Base-by-base conservation (phyloP, 30 jellyfish, hydroid and myxozoan species). In the Clytia hemisphaerica region DNA sequence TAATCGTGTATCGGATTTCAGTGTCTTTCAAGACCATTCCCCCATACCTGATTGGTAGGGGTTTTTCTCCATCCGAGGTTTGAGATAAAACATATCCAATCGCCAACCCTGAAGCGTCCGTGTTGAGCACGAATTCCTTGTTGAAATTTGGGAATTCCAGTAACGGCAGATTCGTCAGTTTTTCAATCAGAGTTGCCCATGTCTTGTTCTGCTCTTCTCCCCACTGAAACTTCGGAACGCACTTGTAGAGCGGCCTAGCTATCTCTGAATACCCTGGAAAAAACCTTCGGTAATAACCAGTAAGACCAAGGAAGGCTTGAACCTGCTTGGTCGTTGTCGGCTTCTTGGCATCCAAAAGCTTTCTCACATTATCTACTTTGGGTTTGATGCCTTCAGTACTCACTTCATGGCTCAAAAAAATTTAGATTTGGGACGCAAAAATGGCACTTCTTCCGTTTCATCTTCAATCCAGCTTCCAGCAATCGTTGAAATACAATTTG, bases 361-460 rank as follows among this genome's bases (percentile, higher is more conserved):
- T 58, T 31, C 44, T 58, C 51, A 73, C 35, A 51, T 55, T 37
- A n/a, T n/a, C n/a, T n/a, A n/a, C n/a, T n/a, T n/a, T n/a, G n/a
- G n/a, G n/a, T n/a, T n/a, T n/a, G n/a, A 73, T 36, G 19, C 85
- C 85, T 14, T 73, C 68, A 28, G 44, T 55, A 0, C 77, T 40
- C 0, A 73, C 35, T 54, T 55, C 50, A 57, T 73, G 78, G 40
- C 78, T 77, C 29, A 73, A 77, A 59, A 37, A 73, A 32, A 55
- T 73, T 34, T 55, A 76, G 21, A 27, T 21, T 38, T 48, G 37
- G 35, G 37, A 50, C 14, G n/a, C n/a, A n/a, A n/a, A n/a, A n/a
- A n/a, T n/a, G n/a, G n/a, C n/a, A n/a, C n/a, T n/a, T n/a, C n/a
- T 40, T 47, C 80, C 79, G 86, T n/a, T n/a, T n/a, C n/a, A n/a